Evolutionary conservation across 2,888 invertebrate species (phyloP).

Genomic region (Pherbina coryleti): DNA sequence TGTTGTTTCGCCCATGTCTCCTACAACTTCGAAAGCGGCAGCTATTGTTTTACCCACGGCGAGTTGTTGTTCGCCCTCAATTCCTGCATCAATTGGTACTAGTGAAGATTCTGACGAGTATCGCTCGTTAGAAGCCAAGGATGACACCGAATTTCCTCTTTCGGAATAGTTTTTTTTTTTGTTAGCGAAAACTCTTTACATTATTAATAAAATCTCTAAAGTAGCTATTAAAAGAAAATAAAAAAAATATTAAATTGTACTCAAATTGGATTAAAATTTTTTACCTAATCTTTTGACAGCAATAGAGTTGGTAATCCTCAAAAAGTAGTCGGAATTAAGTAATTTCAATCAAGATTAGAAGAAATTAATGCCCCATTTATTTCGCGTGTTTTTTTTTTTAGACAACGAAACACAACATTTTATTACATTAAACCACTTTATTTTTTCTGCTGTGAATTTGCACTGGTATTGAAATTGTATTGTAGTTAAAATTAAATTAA

Average conservation of each 20-base stretch:
- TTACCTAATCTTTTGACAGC: not conserved
- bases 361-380: too few species aligned
- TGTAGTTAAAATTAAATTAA: too few species aligned
- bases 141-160: constrained; percentile 64
- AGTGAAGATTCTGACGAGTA: constrained; percentile 69
- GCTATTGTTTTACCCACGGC: constrained; percentile 41
- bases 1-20: constrained; percentile 42
- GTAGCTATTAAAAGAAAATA: constrained; percentile 17
- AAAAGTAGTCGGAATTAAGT: too few species aligned
- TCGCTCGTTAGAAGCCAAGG: constrained; percentile 68
- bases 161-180: constrained; percentile 57
- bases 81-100: constrained; percentile 50
- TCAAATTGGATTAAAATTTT: not conserved
- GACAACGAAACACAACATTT: too few species aligned
- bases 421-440: too few species aligned
- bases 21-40: constrained; percentile 30
- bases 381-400: too few species aligned
- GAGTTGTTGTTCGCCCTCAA: constrained; percentile 46
- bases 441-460: too few species aligned
- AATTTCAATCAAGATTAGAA: too few species aligned
- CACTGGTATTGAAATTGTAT: too few species aligned
- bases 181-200: constrained; percentile 8
- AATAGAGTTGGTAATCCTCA: too few species aligned
- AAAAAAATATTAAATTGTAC: not conserved
- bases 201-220: constrained; percentile 9